These are phyloP conservation scores for Sericinus montela DNA, from an alignment of 2,888 invertebrate genomes.

Conservation along the genomic window DNA sequence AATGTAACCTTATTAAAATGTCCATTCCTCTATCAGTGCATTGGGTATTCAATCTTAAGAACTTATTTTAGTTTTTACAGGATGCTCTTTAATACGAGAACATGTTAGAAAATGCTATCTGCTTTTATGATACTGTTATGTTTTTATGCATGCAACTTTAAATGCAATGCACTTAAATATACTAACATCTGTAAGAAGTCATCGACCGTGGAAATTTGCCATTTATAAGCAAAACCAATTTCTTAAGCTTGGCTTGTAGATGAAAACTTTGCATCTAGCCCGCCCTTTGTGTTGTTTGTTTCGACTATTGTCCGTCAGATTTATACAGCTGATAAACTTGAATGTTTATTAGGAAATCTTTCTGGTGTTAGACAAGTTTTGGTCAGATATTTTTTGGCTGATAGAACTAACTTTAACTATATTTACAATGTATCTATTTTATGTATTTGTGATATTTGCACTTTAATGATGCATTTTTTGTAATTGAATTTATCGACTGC, in stretches of 20 bases:
- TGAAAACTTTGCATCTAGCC: conserved; percentile 9
- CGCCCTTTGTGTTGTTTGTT: conserved; percentile 18
- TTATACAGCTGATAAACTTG: conserved; percentile 27
- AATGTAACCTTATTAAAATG: no score
- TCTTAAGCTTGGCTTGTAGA: conserved; percentile 1
- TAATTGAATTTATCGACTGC: no score
- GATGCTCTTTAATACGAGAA: no score
- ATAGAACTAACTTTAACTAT: conserved; percentile 34
- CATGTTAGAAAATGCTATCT: no score
- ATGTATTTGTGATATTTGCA: conserved; percentile 29
- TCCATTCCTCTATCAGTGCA: no score
- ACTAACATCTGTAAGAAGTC: not conserved
- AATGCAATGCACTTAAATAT: not conserved
- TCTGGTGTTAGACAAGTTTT: conserved; percentile 35
- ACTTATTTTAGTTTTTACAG: no score
- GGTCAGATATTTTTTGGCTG: conserved; percentile 32
- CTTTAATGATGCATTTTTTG: no score
- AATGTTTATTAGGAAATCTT: conserved; percentile 32
- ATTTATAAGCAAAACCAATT: conserved; percentile 12
- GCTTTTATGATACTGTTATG: no score
- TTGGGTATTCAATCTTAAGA: no score
- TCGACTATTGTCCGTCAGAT: conserved; percentile 17
- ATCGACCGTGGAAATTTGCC: conserved; percentile 7
- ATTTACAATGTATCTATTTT: conserved; percentile 35
- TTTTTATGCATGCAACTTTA: no score